These are phyloP conservation scores for Priapulus caudatus DNA, from an alignment of 2,888 invertebrate genomes.

Conservation along the genomic window DNA sequence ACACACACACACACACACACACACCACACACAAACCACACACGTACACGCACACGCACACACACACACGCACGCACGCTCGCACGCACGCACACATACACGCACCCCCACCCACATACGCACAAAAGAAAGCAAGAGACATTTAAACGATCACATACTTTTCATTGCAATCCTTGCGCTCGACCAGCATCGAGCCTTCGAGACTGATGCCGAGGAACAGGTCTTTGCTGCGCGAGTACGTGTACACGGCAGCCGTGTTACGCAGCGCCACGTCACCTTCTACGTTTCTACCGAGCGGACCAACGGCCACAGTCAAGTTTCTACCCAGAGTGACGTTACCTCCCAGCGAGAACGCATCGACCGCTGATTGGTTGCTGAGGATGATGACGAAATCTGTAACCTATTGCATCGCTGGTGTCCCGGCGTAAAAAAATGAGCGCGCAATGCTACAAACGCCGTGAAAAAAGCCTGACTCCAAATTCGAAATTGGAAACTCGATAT, in stretches of 20 bases:
- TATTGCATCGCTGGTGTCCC: too few species aligned
- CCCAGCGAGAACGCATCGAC: constrained; percentile 36
- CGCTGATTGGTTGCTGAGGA: constrained; percentile 30
- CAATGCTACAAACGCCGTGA: too few species aligned
- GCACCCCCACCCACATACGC: too few species aligned
- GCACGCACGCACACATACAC: too few species aligned
- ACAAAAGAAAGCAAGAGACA: too few species aligned
- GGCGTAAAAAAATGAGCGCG: too few species aligned
- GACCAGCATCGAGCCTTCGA: constrained; percentile 34
- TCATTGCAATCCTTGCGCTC: constrained; percentile 36
- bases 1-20: too few species aligned
- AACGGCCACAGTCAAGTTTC: constrained; percentile 36
- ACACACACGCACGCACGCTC: neutral
- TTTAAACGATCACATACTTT: constrained; percentile 25
- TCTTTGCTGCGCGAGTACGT: constrained; percentile 36
- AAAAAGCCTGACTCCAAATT: too few species aligned
- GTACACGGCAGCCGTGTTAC: constrained; percentile 34
- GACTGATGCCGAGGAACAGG: constrained; percentile 35
- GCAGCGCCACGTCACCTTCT: constrained; percentile 30
- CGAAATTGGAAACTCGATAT: too few species aligned
- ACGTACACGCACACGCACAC: too few species aligned
- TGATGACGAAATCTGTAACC: constrained; percentile 37
- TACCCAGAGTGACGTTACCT: constrained; percentile 35
- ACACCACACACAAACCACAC: too few species aligned
- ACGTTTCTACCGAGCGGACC: constrained; percentile 33